Evolutionary conservation across 1,140 invertebrate species (phyloP), one percentile per base, ranked within the genome.

Genomic region (Atta cephalotes): DNA sequence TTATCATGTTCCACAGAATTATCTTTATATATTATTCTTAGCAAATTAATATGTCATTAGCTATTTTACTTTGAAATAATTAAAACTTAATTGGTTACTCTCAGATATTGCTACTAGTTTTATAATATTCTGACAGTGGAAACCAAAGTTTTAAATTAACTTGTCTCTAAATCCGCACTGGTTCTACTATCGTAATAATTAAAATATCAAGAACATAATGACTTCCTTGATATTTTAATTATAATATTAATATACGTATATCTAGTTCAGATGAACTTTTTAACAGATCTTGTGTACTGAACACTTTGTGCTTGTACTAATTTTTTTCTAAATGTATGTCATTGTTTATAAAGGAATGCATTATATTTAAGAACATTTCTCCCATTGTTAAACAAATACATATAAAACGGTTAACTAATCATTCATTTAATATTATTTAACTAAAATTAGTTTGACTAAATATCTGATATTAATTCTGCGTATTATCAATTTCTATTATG

Each of bases 401-500:
- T 10, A 45, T 45, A 45, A 45, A 45, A 45, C 6, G 6, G 35
- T 9, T 45, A 45, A 45, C 39, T 45, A 45, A 45, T 45, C 10
- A 45, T 10, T 45, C 39, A 45, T 10, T 45, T 45, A 45, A 45
- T 45, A 45, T 45, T 45, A 45, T 45, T 53, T 9, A 31, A 65
- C 18, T 49, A 53, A 66, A 21, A 79, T 35, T 14, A 10, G 31
- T 25, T 53, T 9, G 2, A 66, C 35, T 7, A 66, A 49, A 51
- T 49, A 45, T 65, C 35, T 18, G 16, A 45, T 72, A n/a, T 31
- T 70, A 70, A 12, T 49, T 72, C 53, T 74, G n/a, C 25, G 16
- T 49, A 71, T 62, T 49, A 74, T 82, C 14, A 82, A 58, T 72
- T 74, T 82, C 18, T 60, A 70, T 1, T 45, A 62, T 1, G 6